A percentile compares a stretch with the other conserved stretches of the same genome.
phyloP scores from a whole-genome alignment of 2,113 vertebrate species.

The Rhipidura dahli region DNA sequence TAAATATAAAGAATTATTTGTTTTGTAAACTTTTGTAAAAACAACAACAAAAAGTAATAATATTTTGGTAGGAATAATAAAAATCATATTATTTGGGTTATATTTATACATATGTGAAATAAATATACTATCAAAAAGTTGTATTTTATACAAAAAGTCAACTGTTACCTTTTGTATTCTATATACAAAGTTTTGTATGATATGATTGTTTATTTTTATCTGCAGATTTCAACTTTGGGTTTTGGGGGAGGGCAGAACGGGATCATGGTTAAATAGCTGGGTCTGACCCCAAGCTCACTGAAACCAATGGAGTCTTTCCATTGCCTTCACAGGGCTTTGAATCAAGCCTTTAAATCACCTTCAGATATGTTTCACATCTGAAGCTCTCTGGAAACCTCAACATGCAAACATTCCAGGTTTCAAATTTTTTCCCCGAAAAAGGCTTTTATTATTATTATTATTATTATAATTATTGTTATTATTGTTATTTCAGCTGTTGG shows the following conservation, averaged over 20 bases:
- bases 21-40: conserved; percentile 92
- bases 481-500: conserved; percentile 52
- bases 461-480: conserved; percentile 29
- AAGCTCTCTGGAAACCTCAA: conserved; percentile 71
- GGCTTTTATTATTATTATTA: conserved; percentile 31
- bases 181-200: conserved; percentile 79
- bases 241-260: conserved; percentile 48
- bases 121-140: conserved; percentile 81
- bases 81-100: conserved; percentile 84
- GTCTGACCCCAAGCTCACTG: conserved; percentile 48
- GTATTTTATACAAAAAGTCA: conserved; percentile 84
- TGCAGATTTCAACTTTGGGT: conserved; percentile 65
- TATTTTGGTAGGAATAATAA: conserved; percentile 84
- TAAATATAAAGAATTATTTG: conserved; percentile 78
- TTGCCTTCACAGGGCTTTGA: conserved; percentile 58
- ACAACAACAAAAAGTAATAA: conserved; percentile 62
- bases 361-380: conserved; percentile 62
- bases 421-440: conserved; percentile 36
- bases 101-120: conserved; percentile 88
- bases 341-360: conserved; percentile 50
- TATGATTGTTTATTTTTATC: conserved; percentile 80
- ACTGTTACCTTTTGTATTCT: conserved; percentile 83
- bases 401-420: conserved; percentile 76
- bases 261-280: conserved; percentile 59
- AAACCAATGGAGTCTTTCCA: conserved; percentile 55